Conservation (phyloP, 2,113 vertebrate species). For the Arothron firmamentum region DNA sequence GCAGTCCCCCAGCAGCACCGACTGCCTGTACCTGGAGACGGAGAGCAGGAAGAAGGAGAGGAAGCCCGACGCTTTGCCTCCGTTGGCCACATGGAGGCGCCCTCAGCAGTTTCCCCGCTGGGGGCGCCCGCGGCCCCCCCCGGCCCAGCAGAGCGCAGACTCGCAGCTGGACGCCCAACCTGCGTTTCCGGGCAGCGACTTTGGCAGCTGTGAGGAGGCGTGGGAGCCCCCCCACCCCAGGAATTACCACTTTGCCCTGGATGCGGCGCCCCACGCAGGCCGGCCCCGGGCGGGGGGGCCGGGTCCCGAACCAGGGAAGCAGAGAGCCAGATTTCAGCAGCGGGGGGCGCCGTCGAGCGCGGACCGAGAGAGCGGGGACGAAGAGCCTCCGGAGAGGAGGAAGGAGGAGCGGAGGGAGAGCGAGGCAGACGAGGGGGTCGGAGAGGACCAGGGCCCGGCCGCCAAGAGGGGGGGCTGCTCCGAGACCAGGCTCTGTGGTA, state of each 20-base stretch:
- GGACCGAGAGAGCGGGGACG: conserved; percentile 54
- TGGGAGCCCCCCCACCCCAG: conserved; percentile 49
- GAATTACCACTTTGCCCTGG: conserved; percentile 32
- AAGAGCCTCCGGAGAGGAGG: conserved; percentile 61
- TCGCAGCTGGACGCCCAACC: conserved; percentile 57
- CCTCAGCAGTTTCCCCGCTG: conserved; percentile 69
- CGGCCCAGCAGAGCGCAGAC: conserved; percentile 57
- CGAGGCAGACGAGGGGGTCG: conserved; percentile 71
- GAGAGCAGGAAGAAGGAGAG: conserved; percentile 56
- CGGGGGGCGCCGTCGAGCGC: conserved; percentile 15
- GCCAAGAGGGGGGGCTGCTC: conserved; percentile 45
- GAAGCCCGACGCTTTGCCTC: conserved; percentile 63
- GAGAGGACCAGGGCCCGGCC: conserved; percentile 40
- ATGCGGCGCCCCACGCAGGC: conserved; percentile 29
- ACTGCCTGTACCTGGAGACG: conserved; percentile 65
- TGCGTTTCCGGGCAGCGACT: conserved; percentile 44
- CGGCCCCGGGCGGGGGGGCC: conserved; percentile 33
- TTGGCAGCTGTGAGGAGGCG: conserved; percentile 58
- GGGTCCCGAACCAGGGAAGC: conserved; percentile 43
- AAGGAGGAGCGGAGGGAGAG: conserved; percentile 64
- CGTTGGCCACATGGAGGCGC: conserved; percentile 73
- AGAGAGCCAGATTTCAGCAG: conserved; percentile 56
- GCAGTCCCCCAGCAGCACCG: conserved; percentile 78
- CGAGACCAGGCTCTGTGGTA: conserved; percentile 51
- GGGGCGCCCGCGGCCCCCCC: conserved; percentile 44